phyloP scores from a whole-genome alignment of 2,113 vertebrate species.

The Bubalus kerabau region DNA sequence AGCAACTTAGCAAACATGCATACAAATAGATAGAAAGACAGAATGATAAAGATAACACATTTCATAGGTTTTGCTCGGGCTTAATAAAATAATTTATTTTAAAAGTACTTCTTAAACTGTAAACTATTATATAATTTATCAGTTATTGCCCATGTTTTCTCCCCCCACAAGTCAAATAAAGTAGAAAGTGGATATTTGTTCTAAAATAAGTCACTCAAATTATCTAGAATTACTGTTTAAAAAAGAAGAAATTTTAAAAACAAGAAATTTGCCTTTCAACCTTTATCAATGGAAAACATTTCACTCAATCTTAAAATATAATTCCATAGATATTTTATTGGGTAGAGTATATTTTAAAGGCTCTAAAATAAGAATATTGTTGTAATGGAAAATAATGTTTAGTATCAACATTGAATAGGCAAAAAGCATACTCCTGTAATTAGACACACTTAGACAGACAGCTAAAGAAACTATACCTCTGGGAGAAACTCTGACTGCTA shows the following conservation, averaged over 20 bases:
- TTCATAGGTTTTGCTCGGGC: background rate
- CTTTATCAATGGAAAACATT: constrained; percentile 33
- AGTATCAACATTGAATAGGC: background rate
- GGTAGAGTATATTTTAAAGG: constrained; percentile 19
- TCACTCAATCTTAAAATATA: constrained; percentile 4
- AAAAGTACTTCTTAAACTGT: background rate
- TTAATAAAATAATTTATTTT: background rate
- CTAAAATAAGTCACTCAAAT: background rate
- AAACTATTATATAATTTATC: background rate
- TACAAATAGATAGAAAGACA: background rate
- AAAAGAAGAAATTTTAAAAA: constrained; percentile 15
- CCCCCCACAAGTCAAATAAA: background rate
- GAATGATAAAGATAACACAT: background rate
- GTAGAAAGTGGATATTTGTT: background rate
- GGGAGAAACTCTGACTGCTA: constrained; percentile 44
- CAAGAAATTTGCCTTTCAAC: background rate
- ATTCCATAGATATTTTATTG: constrained; percentile 29
- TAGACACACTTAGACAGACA: constrained; percentile 43
- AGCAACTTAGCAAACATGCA: background rate
- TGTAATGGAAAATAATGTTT: constrained; percentile 47
- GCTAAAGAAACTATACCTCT: constrained; percentile 53
- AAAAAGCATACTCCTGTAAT: constrained; percentile 34
- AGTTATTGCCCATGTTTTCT: background rate
- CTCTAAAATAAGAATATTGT: constrained; percentile 46
- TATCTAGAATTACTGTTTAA: background rate